Base-by-base conservation (phyloP, 2,113 vertebrate genomes). In the Aptenodytes patagonicus region DNA sequence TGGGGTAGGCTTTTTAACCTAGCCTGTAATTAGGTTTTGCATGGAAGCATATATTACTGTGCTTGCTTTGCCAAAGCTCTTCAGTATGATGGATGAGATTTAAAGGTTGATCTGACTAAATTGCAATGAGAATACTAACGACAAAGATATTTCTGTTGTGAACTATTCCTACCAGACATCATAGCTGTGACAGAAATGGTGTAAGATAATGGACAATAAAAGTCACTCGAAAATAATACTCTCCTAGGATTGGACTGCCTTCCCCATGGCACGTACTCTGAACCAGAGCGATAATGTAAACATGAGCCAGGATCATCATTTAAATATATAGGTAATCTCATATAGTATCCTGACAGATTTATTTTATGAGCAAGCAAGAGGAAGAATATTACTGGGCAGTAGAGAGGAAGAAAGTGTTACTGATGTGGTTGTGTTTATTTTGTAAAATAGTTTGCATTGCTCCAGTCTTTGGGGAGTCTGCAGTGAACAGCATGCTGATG, bases 171-270 rank as follows among this genome's bases (percentile, higher is more conserved):
- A 96, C 97, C 94, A 98, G 97, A 6, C 92, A 92, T 97, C 32
- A 9, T 77, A 95, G 97, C 97, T 57, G 91, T 95, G 97, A 97
- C 97, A 96, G 97, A 97, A 98, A 96, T 10, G 94, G 92, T 51
- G 32, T 96, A 95, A 95, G 96, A 95, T 98, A 98, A 98, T 97
- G 97, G 98, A 97, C 98, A 97, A 97, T 98, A 98, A 98, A 98
- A 98, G 97, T 98, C 97, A 80, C 95, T 38, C 0, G 60, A 77
- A 98, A 98, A 98, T 98, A 97, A 97, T 97, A 93, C 96, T 97
- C 97, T 98, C 97, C 93, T 64, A 97, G 97, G 98, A 96, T 10
- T 73, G n/a, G 87, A 19, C 87, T 97, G 94, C 85, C 90, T 94
- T 96, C 95, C 75, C 83, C 80, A 46, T 90, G 81, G 78, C 82